Evolutionary conservation across 2,797 vertebrate species (phyloP), one percentile per base, ranked within the genome.

Genomic region (Neosilurus hyrtlii): DNA sequence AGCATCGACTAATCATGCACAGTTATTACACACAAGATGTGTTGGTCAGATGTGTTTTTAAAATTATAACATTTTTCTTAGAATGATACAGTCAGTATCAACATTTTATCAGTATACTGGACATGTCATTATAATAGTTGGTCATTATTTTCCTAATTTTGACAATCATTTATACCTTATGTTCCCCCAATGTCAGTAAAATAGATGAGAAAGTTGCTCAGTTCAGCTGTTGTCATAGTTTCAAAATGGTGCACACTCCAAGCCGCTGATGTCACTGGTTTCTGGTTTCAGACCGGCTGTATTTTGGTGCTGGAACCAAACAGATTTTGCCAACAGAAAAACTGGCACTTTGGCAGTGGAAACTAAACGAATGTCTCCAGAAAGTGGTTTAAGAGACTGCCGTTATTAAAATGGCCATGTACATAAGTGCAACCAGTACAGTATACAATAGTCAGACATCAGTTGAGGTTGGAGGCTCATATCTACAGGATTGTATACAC

Each of bases 251-350:
- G 7, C 49, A 9, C 12, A 1, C 70, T 72, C 70, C 49, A 54
- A 72, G 70, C n/a, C 7, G n/a, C 49, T 54, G 70, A 54, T 54
- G 70, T 52, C 70, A 72, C 14, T 26, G 51, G 49, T 26, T 52
- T 72, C 51, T 72, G n/a, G 70, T 54, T 72, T 52, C 51, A 72
- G 22, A 72, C 70, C 3, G n/a, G 70, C 70, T 72, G 70, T 14
- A 26, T 54, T 26, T 54, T 54, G 49, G 24, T 72, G n/a, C 51
- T 54, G 22, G 68, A 71, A 71, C 68, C 43, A 15, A 24, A 51
- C 5, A 15, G 24, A 72, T 26, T 26, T 52, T 72, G 49, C 70
- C 49, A 54, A 72, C 12, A 0, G 70, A 54, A 72, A 52, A 72
- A 56, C 24, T 74, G 52, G 52, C 72, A 56, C 24, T 35, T 24